These are phyloP conservation scores for Syngnathus scovelli DNA, from an alignment of 2,113 vertebrate species.

Conservation along the genomic window DNA sequence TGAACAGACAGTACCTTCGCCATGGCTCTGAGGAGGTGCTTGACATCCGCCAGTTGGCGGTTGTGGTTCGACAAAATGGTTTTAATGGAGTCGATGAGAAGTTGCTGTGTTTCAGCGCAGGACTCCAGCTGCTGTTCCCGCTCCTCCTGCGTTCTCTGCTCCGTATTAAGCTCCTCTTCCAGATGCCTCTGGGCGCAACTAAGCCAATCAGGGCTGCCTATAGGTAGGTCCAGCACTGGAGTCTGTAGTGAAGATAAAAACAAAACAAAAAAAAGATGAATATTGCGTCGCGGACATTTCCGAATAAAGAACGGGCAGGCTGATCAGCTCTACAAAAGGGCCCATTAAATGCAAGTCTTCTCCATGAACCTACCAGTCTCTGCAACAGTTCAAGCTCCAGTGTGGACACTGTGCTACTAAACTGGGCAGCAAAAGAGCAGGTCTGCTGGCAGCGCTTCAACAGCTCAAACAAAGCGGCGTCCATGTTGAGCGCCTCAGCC, in stretches of 20 bases:
- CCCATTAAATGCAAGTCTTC: not conserved
- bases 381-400: slow-evolving; percentile 91
- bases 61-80: slow-evolving; percentile 91
- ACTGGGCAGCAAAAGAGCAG: slow-evolving; percentile 91
- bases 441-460: slow-evolving; percentile 95
- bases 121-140: slow-evolving; percentile 88
- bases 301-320: not conserved
- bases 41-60: slow-evolving; percentile 90
- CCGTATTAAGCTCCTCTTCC: slow-evolving; percentile 82
- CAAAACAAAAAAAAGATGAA: not conserved
- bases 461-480: slow-evolving; percentile 86
- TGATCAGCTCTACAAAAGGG: not conserved
- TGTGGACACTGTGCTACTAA: slow-evolving; percentile 88
- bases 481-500: slow-evolving; percentile 87
- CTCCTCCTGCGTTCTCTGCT: slow-evolving; percentile 82
- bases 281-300: too few relatives aligned
- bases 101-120: slow-evolving; percentile 87
- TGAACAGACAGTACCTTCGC: slow-evolving; percentile 80
- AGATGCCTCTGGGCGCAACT: slow-evolving; percentile 85
- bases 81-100: slow-evolving; percentile 92
- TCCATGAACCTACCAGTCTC: slow-evolving; percentile 79
- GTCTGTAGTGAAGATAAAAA: slow-evolving; percentile 63
- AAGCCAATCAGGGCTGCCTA: slow-evolving; percentile 92
- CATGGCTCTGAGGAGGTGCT: slow-evolving; percentile 95
- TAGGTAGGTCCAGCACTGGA: slow-evolving; percentile 79